Evolutionary conservation across 2,113 vertebrate genomes (phyloP).

Genomic region (Atherinomorus stipes): DNA sequence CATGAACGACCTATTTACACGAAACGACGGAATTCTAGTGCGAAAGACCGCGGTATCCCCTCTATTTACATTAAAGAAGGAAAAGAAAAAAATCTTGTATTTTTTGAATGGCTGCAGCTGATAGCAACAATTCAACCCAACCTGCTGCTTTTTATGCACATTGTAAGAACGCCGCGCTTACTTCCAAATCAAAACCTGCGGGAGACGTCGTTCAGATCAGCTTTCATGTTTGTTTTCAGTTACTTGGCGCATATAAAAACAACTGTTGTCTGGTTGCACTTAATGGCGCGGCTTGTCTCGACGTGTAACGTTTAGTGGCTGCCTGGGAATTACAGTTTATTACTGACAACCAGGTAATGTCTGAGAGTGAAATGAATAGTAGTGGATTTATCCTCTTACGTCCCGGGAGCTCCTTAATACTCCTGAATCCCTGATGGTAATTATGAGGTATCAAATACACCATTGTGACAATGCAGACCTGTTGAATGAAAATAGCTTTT

Average conservation of each 20-base stretch:
- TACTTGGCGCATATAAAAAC: constrained; percentile 43
- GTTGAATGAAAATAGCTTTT: constrained; percentile 44
- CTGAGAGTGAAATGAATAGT: constrained; percentile 37
- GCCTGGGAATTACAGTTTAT: constrained; percentile 41
- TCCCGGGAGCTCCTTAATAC: constrained; percentile 38
- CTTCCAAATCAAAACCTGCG: constrained; percentile 28
- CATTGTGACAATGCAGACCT: constrained; percentile 46
- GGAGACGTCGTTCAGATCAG: constrained; percentile 27
- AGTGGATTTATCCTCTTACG: constrained; percentile 41
- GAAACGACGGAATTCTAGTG: constrained; percentile 19
- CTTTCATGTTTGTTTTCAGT: constrained; percentile 56
- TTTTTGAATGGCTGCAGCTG: constrained; percentile 18
- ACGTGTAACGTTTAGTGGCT: constrained; percentile 44
- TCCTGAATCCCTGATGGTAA: constrained; percentile 35
- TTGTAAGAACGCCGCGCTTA: background rate
- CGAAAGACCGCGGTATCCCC: background rate
- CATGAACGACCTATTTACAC: constrained; percentile 23
- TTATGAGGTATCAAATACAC: constrained; percentile 46
- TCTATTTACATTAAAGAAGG: background rate
- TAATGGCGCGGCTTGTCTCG: constrained; percentile 61
- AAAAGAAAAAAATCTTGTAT: background rate
- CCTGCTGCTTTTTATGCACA: constrained; percentile 5
- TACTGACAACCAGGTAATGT: constrained; percentile 57
- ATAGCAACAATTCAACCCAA: constrained; percentile 31
- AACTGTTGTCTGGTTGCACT: constrained; percentile 45